Conservation (phyloP, 2,888 invertebrate species). For the Drosophila incognita region DNA sequence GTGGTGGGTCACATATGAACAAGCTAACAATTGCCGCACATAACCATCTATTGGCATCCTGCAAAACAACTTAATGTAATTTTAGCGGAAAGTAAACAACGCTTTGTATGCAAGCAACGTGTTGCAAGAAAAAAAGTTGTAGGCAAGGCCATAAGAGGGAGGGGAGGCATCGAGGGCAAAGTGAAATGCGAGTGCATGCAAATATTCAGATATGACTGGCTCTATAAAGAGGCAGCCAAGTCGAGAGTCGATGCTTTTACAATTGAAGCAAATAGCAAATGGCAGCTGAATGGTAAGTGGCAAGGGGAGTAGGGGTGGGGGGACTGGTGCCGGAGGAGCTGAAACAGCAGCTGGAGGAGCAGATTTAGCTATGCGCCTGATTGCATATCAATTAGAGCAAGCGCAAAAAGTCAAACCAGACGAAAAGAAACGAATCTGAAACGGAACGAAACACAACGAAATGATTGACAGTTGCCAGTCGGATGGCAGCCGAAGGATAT, state of each 20-base stretch:
- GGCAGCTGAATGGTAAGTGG: background rate
- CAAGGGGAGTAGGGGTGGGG: background rate
- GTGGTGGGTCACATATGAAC: slow-evolving; percentile 38
- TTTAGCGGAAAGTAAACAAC: slow-evolving; percentile 80
- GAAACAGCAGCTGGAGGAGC: slow-evolving; percentile 10
- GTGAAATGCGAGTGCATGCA: slow-evolving; percentile 48
- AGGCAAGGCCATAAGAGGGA: background rate
- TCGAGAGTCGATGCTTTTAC: slow-evolving; percentile 57
- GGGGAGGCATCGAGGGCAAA: slow-evolving; percentile 8
- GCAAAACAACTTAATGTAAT: slow-evolving; percentile 82
- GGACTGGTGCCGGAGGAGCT: background rate
- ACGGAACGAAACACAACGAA: slow-evolving; percentile 77
- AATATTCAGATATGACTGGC: slow-evolving; percentile 47
- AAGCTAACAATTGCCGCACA: slow-evolving; percentile 44
- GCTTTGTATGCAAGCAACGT: slow-evolving; percentile 77
- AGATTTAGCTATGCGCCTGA: slow-evolving; percentile 64
- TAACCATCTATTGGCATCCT: slow-evolving; percentile 80
- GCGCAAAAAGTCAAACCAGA: slow-evolving; percentile 77
- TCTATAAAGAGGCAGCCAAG: slow-evolving; percentile 8
- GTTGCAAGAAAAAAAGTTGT: slow-evolving; percentile 35
- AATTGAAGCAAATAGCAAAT: slow-evolving; percentile 62
- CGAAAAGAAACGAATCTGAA: slow-evolving; percentile 35
- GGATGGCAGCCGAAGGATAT: slow-evolving; percentile 47
- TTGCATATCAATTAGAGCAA: slow-evolving; percentile 78
- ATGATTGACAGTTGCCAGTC: slow-evolving; percentile 79